phyloP scores from a whole-genome alignment of 2,797 vertebrate genomes.

The Tympanoctomys barrerae region DNA sequence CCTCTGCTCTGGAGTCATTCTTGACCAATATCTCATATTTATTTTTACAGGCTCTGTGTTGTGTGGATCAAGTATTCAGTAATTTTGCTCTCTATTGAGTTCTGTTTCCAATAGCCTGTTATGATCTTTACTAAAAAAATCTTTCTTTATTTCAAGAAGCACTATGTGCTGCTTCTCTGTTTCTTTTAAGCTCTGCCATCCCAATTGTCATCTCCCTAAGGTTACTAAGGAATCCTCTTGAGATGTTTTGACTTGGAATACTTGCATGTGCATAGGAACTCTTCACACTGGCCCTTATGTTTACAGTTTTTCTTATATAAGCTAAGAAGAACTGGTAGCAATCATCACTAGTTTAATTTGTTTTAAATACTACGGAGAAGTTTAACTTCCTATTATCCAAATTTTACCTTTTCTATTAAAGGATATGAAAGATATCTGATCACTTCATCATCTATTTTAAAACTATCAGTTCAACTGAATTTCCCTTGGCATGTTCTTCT shows the following conservation, averaged over 20 bases:
- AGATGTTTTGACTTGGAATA: background rate
- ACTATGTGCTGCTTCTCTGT: background rate
- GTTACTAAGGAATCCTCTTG: background rate
- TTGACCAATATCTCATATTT: background rate
- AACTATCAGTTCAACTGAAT: background rate
- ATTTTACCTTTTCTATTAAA: conserved; percentile 14
- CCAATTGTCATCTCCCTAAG: background rate
- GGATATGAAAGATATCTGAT: background rate
- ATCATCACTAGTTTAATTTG: background rate
- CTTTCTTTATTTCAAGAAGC: background rate
- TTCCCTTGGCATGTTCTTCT: background rate
- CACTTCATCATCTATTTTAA: background rate
- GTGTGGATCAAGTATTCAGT: background rate
- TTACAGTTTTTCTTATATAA: background rate
- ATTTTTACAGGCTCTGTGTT: conserved; percentile 19
- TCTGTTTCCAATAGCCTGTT: background rate
- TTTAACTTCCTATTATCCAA: conserved; percentile 11
- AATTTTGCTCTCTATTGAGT: background rate
- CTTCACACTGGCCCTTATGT: background rate
- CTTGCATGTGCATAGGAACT: background rate
- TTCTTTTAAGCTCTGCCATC: background rate
- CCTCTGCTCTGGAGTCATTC: background rate
- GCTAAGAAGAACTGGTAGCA: background rate
- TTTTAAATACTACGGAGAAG: background rate
- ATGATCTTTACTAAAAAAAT: background rate